Base-by-base conservation (phyloP, 2,113 vertebrate species). In the Panthera tigris region DNA sequence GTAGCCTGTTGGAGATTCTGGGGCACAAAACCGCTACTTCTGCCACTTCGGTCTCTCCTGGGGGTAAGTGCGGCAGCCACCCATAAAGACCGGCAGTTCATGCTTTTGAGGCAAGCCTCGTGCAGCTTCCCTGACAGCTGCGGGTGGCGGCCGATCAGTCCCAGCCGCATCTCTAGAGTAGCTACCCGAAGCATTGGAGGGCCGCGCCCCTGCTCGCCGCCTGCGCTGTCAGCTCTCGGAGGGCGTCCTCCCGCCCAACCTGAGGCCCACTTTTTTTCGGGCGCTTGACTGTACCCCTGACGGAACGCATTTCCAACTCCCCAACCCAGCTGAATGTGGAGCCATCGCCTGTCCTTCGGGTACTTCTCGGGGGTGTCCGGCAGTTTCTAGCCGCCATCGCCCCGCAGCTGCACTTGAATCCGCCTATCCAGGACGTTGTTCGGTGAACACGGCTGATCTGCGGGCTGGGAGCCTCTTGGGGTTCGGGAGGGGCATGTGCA, bases 11-110 rank as follows among this genome's bases (percentile, higher is more conserved):
- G 91, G 55, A 94, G 90, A 80, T 91, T 97, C 78, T 57, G 94
- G 65, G 85, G 19, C 63, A 55, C 50, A 69, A 92, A 95, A 73
- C 94, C 82, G 95, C 66, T 85, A 48, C 76, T 74, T 45, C 81
- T 65, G 79, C 78, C 73, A n/a, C 85, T 95, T 92, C 55, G 3
- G 93, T 91, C 66, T 68, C 52, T 95, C 36, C 39, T 61, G 23
- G 79, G 90, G 93, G 98, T 98, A 89, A 98, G 97, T 97, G 94
- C 29, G 39, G 66, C 86, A 36, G 76, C 87, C 25, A 16, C 45
- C 25, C 50, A 12, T 31, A 57, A 57, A 31, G n/a, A 21, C 31
- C 6, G 5, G 65, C 50, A 8, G 57, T n/a, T 88, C 25, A 48
- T 66, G 48, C 55, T 68, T 25, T 91, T 50, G 71, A 45, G 9